Evolutionary conservation across 2,888 invertebrate species (phyloP).

Genomic region (Eurois occulta): DNA sequence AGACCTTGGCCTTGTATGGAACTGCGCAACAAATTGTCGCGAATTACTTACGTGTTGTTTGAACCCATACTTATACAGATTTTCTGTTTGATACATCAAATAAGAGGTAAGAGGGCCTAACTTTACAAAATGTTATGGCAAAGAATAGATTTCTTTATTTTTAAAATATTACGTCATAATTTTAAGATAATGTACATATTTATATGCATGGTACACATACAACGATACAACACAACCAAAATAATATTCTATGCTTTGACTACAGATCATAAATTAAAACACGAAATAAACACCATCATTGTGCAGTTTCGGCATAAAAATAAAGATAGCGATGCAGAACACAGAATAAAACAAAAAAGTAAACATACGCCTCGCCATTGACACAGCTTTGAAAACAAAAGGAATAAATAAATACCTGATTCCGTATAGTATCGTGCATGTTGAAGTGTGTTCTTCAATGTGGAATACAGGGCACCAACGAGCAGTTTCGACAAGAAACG

Average conservation of each 20-base stretch:
- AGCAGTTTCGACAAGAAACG: conserved; percentile 67
- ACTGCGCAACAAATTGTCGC: conserved; percentile 13
- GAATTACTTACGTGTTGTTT: background rate
- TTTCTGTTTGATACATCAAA: background rate
- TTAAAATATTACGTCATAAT: background rate
- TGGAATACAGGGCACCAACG: conserved; percentile 51
- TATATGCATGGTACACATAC: background rate
- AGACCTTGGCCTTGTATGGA: conserved; percentile 22
- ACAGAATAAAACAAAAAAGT: background rate
- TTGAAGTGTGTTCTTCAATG: conserved; percentile 38
- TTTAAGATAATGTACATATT: background rate
- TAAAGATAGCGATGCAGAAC: conserved; percentile 37
- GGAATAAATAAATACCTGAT: conserved; percentile 73
- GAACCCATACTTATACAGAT: background rate
- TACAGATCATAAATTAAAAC: background rate
- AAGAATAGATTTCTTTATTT: background rate
- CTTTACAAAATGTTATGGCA: background rate
- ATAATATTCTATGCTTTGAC: conserved; percentile 10
- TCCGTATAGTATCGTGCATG: conserved; percentile 79
- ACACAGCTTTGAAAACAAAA: conserved; percentile 33
- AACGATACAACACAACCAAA: conserved; percentile 4
- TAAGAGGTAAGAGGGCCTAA: background rate
- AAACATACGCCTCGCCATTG: conserved; percentile 22
- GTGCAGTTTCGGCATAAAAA: conserved; percentile 12
- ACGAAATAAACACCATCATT: conserved; percentile 19